Percentiles rank a stretch among this genome's conserved stretches.
These are phyloP conservation scores for Hipposideros larvatus DNA, from an alignment of 2,797 vertebrate genomes.

Conservation along the genomic window DNA sequence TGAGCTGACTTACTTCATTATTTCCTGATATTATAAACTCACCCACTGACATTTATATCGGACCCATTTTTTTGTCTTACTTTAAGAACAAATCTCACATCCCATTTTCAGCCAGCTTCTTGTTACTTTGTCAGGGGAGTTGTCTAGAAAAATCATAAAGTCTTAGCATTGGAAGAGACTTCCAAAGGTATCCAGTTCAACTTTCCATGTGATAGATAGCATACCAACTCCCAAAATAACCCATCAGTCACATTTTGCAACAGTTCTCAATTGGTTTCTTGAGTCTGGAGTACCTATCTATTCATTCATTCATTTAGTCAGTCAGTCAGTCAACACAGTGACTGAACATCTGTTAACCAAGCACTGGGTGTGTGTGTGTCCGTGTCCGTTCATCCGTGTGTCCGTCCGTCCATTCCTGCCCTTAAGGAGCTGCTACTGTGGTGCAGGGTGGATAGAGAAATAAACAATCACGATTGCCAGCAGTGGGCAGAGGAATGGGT, in stretches of 20 bases:
- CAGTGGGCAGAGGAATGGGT: not conserved
- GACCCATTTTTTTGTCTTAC: not conserved
- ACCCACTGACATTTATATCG: not conserved
- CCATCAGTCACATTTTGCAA: not conserved
- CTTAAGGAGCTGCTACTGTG: not conserved
- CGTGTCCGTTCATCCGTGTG: not conserved
- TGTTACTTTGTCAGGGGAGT: not conserved
- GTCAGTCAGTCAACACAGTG: not conserved
- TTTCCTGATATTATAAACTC: constrained; percentile 5
- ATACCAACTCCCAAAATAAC: not conserved
- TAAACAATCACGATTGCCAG: not conserved
- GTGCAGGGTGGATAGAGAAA: not conserved
- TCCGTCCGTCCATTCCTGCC: not conserved
- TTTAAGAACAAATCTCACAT: constrained; percentile 2
- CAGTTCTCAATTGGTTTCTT: not conserved
- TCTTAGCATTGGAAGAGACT: not conserved
- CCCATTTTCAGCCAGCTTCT: not conserved
- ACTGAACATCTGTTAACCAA: not conserved
- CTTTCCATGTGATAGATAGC: not conserved
- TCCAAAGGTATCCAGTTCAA: not conserved
- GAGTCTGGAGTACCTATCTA: not conserved
- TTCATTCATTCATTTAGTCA: not conserved
- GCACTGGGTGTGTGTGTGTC: not conserved
- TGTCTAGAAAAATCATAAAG: not conserved
- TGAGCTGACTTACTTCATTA: not conserved